Base-by-base conservation (phyloP, 2,797 vertebrate genomes). In the Anableps anableps region DNA sequence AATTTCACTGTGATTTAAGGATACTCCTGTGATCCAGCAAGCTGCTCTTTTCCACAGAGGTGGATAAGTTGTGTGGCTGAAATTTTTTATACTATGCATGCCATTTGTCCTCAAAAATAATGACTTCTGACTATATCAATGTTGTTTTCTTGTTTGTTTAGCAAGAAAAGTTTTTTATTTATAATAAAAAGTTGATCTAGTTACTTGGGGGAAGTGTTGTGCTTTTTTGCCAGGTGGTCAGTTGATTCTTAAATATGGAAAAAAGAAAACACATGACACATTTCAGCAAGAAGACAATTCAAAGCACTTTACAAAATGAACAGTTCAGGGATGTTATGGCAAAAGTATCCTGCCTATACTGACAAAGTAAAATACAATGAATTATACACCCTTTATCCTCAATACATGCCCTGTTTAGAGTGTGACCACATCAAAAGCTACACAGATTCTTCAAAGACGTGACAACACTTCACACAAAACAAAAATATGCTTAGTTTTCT, bases 1-100 rank as follows among this genome's bases (percentile, higher is more conserved):
- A 36, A 51, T 10, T 78, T 29, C 11, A 45, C 53, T 77, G 58
- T 43, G 47, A 45, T 84, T 81, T 75, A 14, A 74, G 76, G 11
- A 55, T 43, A 7, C 70, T 13, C 2, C 26, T 72, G 26, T 62
- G 16, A 23, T 3, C 45, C 16, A 4, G 29, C 29, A 45, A 71
- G 26, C 43, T 26, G 41, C 4, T 19, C 3, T 72, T 47, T n/a
- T 47, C 70, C 43, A 29, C 70, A 14, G 1, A 11, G 43, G 23
- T 31, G 5, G 14, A 72, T 45, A 29, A 1, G 29, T 29, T 62
- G 60, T 34, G 31, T 31, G 3, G 31, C 29, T 10, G 34, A 29
- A 29, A 47, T 5, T 16, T 47, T n/a, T 17, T 8, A 72, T 72
- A 17, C n/a, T 29, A 36, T 19, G 60, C 17, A 34, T 36, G 60